phyloP scores from a whole-genome alignment of 2,888 invertebrate genomes.

The Hydropsyche betteni region DNA sequence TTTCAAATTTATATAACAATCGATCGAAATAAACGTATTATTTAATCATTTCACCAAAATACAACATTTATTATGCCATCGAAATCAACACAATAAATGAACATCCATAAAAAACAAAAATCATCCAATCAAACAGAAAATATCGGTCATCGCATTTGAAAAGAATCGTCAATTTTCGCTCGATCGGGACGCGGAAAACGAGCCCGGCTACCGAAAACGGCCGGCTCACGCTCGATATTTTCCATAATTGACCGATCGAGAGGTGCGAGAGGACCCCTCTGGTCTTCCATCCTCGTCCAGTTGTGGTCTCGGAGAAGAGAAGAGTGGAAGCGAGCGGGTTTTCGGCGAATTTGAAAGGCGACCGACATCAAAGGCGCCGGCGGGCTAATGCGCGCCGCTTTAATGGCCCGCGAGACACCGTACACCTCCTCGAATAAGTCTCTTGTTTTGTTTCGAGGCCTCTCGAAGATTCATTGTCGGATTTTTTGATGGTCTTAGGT shows the following conservation, averaged over 20 bases:
- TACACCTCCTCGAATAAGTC: constrained; percentile 26
- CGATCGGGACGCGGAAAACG: neutral
- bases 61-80: no score
- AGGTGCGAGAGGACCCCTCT: neutral
- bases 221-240: neutral
- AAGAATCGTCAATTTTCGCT: neutral
- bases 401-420: constrained; percentile 31
- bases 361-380: constrained; percentile 39
- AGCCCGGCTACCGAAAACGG: constrained; percentile 8
- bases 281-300: constrained; percentile 20
- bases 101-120: no score
- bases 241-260: constrained; percentile 21
- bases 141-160: no score
- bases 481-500: no score
- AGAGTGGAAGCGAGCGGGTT: constrained; percentile 2
- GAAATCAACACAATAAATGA: no score
- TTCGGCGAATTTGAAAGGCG: constrained; percentile 34
- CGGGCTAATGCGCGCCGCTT: constrained; percentile 37
- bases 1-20: no score
- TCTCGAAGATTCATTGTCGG: no score
- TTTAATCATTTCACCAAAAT: no score
- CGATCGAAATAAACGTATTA: no score
- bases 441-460: neutral
- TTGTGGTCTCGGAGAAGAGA: neutral
- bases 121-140: no score